Evolutionary conservation across 1,140 invertebrate species (phyloP), one percentile per base, ranked within the genome.

Genomic region (Carposina sasakii): DNA sequence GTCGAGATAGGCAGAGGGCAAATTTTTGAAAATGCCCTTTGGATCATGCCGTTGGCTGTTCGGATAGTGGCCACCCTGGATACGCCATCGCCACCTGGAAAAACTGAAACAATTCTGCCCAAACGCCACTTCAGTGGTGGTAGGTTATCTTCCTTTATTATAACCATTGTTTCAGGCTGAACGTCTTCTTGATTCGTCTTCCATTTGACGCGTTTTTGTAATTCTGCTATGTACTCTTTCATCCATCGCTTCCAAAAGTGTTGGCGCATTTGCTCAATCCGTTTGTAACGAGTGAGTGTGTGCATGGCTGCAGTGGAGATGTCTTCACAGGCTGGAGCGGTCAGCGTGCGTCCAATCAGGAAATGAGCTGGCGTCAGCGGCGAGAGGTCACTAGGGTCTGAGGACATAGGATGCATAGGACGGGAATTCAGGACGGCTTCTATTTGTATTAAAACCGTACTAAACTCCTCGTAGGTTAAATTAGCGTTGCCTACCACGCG

Each of bases 371-470:
- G 44, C 9, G 44, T 46, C 12, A 34, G 9, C 1, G 8, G 16
- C 21, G n/a, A 5, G 17, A 3, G 23, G 17, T 46, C 44, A 13
- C 13, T 34, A 2, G 31, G 44, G 15, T 46, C 19, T 8, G 28
- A 10, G 30, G 13, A 19, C 19, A 46, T 3, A 6, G 44, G 13
- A n/a, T 3, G 21, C 6, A 46, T 10, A 2, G 44, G 44, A n/a
- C 28, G 19, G 44, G 44, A 46, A 13, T 46, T 46, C 20, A 60
- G 34, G 13, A 60, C 39, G 2, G 54, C 43, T 24, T 60, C 58
- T 1, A 61, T 47, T 50, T 59, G 54, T 1, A 40, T 26, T 33
- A 61, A 41, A 21, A 61, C 13, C 3, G 55, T 61, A 26, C 39
- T 24, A 10, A 60, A 24, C 33, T 57, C 50, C 33, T 57, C 54